Evolutionary conservation across 2,797 vertebrate species (phyloP).

Genomic region (Muscicapa striata): DNA sequence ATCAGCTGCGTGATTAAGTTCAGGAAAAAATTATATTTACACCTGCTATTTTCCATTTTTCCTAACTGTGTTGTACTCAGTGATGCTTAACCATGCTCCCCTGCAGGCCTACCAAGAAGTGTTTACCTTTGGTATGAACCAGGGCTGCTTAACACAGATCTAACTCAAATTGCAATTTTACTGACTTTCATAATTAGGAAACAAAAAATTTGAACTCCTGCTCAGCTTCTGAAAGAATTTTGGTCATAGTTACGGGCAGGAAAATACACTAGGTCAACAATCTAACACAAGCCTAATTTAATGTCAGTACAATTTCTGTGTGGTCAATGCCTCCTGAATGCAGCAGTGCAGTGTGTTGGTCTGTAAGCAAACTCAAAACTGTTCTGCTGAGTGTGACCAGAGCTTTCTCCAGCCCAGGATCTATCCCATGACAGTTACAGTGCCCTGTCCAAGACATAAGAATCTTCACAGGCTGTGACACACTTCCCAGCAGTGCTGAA

Average conservation of each 20-base stretch:
- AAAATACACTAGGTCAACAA: neutral
- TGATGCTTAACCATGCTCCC: neutral
- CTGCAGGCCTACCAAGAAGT: neutral
- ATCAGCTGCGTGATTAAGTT: neutral
- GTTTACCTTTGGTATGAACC: neutral
- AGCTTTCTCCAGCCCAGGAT: neutral
- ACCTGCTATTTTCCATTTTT: conserved; percentile 24
- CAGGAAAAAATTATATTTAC: neutral
- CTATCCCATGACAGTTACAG: neutral
- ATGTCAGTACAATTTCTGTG: neutral
- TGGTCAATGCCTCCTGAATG: neutral
- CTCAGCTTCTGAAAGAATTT: neutral
- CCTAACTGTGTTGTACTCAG: neutral
- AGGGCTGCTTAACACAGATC: neutral
- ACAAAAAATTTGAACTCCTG: neutral
- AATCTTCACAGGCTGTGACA: neutral
- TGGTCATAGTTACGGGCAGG: neutral
- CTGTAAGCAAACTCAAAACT: neutral
- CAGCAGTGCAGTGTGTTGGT: neutral
- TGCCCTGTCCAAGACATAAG: neutral
- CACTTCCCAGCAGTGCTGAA: neutral
- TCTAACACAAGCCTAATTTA: neutral
- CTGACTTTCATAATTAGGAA: neutral
- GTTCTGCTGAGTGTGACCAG: neutral
- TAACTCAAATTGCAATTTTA: neutral